Base-by-base conservation (phyloP, 2,113 vertebrate species). In the Odobenus rosmarus region DNA sequence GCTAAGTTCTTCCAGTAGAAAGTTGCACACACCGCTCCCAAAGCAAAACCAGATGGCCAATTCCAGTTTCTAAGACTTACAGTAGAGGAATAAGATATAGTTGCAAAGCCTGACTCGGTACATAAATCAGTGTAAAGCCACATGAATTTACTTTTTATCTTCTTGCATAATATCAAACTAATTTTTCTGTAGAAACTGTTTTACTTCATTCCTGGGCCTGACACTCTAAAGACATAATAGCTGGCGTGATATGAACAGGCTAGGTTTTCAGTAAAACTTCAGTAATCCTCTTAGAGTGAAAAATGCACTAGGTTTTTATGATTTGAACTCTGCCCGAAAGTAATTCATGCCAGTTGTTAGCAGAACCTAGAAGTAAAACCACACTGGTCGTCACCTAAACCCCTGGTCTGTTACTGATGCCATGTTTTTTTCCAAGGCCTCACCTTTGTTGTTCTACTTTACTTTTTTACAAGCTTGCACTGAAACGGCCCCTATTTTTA, bases 381-480 rank as follows among this genome's bases (percentile, higher is more conserved):
- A 0, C 4, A 0, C n/a, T 0, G 0, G 46, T 24, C 59, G 4
- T 57, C 8, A 46, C 15, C 21, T 0, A 61, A n/a, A 26, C 23
- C 39, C 26, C 77, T 57, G 46, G 33, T 24, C 23, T 87, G 61
- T 85, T 77, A 11, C n/a, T 6, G 12, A 5, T 1, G 2, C 4
- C 2, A 1, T 12, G 62, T n/a, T 93, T 93, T 93, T 88, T 49
- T 16, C 85, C 31, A 9, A 57, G 10, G 42, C 18, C 10, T 42
- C 49, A 26, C 61, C 76, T 80, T 42, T n/a, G 14, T 24, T 96
- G n/a, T 85, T 49, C 51, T 33, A 11, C 67, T 90, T 74, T 64
- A 51, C 74, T n/a, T 93, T 71, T 87, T 74, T 31, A 42, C 31
- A 57, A 55, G 46, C 12, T 67, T 88, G 39, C 59, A 39, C 19